Base-by-base conservation (phyloP, 1,140 invertebrate species). In the Drosophila arizonae region DNA sequence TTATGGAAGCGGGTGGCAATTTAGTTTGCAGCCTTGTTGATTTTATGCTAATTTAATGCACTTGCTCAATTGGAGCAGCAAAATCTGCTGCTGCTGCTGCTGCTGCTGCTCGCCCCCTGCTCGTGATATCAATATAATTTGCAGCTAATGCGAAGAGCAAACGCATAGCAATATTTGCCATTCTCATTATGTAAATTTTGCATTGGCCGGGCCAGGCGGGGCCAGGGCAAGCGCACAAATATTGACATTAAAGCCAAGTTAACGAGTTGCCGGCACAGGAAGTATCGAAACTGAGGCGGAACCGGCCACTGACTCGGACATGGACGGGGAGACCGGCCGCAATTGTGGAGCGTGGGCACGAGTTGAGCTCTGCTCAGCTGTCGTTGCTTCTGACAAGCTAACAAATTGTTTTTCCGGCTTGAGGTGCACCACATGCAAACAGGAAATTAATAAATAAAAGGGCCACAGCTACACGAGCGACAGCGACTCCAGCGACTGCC, bases 41-140 rank as follows among this genome's bases (percentile, higher is more conserved):
- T 82, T 79, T 88, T 87, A 87, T 88, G 82, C 82, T 87, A 87
- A 87, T 87, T 87, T 77, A 87, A 87, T 87, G 79, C 79, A 87
- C 72, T 86, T 61, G 30, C 64, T 43, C 65, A 60, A 50, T 24
- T 46, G 21, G 15, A 30, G 48, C 21, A 39, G 6, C 46, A 46
- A 51, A 48, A 24, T 24, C 50, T 28, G 2, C 11, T 39, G 10
- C 36, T 13, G 36, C 36, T 39, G 36, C 10, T 13, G 11, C 10
- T 39, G n/a, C 33, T 33, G 33, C 33, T 33, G 3, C 15, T 9
- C 15, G 4, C 10, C 43, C 10, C 33, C 33, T 33, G 1, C 11
- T 45, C 30, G 11, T 11, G 81, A 88, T 87, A 77, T 72, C 76
- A 88, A 71, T 79, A 88, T 88, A 87, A 86, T 88, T 87, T 87